Conservation (phyloP, 2,888 invertebrate genomes). For the Cephus pulcher region DNA sequence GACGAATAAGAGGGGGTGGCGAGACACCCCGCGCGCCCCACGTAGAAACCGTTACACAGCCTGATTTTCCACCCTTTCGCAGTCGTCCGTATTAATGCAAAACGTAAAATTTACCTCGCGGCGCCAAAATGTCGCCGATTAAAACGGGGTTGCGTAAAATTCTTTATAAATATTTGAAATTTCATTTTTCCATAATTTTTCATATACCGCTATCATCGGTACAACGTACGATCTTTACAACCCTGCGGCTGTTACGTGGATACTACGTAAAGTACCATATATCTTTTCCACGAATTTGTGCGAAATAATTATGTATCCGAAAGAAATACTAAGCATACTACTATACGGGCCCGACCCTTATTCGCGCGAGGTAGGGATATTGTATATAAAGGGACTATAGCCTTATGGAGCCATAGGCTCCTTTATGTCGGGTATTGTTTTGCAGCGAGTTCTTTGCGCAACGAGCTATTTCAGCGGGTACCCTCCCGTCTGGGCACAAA, state of each 20-base stretch:
- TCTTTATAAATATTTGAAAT: not conserved
- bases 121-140: not conserved
- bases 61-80: not conserved
- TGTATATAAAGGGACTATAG: not conserved
- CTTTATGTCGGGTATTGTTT: slow-evolving; percentile 3
- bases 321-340: not conserved
- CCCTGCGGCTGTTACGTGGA: not conserved
- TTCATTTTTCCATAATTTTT: not conserved
- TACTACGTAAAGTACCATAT: no score
- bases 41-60: not conserved
- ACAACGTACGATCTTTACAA: not conserved
- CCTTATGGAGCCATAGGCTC: not conserved
- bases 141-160: not conserved
- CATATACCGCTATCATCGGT: not conserved
- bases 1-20: not conserved
- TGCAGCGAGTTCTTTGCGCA: not conserved
- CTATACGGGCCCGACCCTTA: not conserved
- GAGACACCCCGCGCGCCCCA: not conserved
- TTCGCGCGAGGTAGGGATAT: not conserved
- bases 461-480: not conserved
- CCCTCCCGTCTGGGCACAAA: not conserved
- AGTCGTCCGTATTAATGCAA: not conserved
- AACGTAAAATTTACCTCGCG: not conserved
- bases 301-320: not conserved
- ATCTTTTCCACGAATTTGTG: not conserved